Base-by-base conservation (phyloP, 1,140 invertebrate genomes). In the Parapsyche elsis region DNA sequence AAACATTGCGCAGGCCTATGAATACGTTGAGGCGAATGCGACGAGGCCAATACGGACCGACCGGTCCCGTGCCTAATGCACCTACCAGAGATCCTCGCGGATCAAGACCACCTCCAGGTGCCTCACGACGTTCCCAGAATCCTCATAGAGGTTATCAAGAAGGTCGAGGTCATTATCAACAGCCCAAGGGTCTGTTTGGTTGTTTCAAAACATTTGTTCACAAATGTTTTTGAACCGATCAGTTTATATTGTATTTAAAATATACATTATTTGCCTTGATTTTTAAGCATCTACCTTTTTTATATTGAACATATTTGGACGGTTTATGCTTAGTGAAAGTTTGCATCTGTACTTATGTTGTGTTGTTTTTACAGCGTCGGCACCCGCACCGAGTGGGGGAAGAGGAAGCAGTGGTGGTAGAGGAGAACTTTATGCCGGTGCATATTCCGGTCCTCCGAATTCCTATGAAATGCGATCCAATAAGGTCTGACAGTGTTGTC, bases 1-100 rank as follows among this genome's bases (percentile, higher is more conserved):
- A 98, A 87, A 97, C 96, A 12, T 88, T 98, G 10, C 90, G 95
- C 57, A 91, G 95, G 82, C 96, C 96, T 14, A 96, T 97, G 91
- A 95, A 96, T 86, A 97, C 96, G 24, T 87, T 97, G 30, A 89
- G 95, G 84, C 91, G 95, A 88, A 97, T 96, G 94, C 86, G 85
- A 38, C 77, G 82, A 30, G 53, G 45, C 14, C 76, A 81, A 21
- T 67, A 77, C 21, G 44, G 75, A 46, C 24, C 78, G 79, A 74
- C 80, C 79, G 57, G 76, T 73, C 67, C 76, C 12, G 57, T 16
- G 0, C 57, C 46, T 0, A 44, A 19, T 10, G 71, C 21, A 26
- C 45, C 64, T 44, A 16, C 67, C 7, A 67, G 79, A 38, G 45
- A 49, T 16, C 45, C 45, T 24, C 78, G 26, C 16, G 16, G 59